Conservation (phyloP, 2,113 vertebrate species). For the Eubucco bourcierii region DNA sequence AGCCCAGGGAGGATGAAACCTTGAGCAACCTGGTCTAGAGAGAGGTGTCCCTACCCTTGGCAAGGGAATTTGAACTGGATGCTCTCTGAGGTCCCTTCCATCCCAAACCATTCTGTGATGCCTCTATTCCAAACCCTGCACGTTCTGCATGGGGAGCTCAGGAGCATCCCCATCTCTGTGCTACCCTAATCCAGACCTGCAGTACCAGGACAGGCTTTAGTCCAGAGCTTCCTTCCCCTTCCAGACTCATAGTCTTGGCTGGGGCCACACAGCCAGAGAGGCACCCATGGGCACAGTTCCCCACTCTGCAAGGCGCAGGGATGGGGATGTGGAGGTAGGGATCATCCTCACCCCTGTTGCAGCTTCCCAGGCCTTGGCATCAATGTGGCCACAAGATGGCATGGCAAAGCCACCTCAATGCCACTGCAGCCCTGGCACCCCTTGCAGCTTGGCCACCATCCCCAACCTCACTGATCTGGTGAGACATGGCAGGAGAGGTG, state of each 20-base stretch:
- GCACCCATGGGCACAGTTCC: neutral
- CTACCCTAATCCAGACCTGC: neutral
- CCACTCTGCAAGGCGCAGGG: accelerated
- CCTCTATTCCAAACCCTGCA: accelerated
- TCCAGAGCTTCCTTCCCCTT: too few species aligned
- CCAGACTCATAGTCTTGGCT: neutral
- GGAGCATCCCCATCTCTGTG: neutral
- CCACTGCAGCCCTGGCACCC: accelerated
- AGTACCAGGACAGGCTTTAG: accelerated
- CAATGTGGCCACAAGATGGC: neutral
- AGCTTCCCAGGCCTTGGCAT: neutral
- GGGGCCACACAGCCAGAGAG: neutral
- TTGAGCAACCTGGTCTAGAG: too few species aligned
- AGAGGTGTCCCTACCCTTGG: too few species aligned
- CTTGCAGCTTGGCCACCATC: neutral
- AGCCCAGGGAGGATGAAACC: too few species aligned
- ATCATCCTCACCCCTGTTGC: neutral
- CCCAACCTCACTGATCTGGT: neutral
- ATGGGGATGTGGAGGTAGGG: accelerated
- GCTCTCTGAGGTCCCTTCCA: too few species aligned
- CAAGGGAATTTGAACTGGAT: too few species aligned
- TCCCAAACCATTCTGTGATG: too few species aligned
- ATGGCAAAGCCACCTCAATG: neutral
- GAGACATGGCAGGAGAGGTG: accelerated
- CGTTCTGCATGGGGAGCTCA: accelerated